Percentiles rank a stretch among this genome's conserved stretches.
Evolutionary conservation across 1,140 invertebrate genomes (phyloP).

Genomic region (Cydia strobilella): DNA sequence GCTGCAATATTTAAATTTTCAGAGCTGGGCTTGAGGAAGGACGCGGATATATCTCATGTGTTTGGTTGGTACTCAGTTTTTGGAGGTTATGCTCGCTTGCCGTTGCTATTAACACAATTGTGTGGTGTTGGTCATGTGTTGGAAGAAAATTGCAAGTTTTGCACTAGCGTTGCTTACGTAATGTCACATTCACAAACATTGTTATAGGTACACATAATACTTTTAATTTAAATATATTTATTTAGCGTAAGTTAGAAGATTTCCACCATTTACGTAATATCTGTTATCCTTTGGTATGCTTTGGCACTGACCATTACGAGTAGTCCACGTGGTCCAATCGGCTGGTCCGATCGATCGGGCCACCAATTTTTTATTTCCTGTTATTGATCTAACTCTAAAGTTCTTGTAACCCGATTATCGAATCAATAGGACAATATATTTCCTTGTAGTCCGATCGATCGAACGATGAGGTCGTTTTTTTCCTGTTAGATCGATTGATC

Average conservation of each 20-base stretch:
- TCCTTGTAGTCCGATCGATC: too few species aligned
- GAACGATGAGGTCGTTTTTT: too few species aligned
- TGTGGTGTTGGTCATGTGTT: slow-evolving; percentile 13
- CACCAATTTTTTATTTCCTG: too few species aligned
- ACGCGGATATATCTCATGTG: slow-evolving; percentile 58
- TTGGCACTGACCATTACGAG: not conserved
- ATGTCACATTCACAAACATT: not conserved
- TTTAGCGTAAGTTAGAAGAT: too few species aligned
- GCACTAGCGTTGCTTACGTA: not conserved
- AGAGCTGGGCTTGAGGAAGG: slow-evolving; percentile 70
- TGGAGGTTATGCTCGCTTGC: slow-evolving; percentile 39
- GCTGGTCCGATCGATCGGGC: too few species aligned
- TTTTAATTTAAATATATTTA: too few species aligned
- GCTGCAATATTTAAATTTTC: slow-evolving; percentile 67
- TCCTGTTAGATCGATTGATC: too few species aligned
- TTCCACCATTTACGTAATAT: not conserved
- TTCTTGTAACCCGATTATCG: too few species aligned
- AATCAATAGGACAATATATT: too few species aligned
- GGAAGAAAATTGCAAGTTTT: not conserved
- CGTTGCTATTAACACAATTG: slow-evolving; percentile 33
- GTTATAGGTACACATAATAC: too few species aligned
- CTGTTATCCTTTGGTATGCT: not conserved
- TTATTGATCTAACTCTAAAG: too few species aligned
- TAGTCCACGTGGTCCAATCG: too few species aligned
- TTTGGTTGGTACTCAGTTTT: slow-evolving; percentile 72